Conservation (phyloP, 37 sponge, comb jelly and placozoan species). For the Lycopodina hypogea region DNA sequence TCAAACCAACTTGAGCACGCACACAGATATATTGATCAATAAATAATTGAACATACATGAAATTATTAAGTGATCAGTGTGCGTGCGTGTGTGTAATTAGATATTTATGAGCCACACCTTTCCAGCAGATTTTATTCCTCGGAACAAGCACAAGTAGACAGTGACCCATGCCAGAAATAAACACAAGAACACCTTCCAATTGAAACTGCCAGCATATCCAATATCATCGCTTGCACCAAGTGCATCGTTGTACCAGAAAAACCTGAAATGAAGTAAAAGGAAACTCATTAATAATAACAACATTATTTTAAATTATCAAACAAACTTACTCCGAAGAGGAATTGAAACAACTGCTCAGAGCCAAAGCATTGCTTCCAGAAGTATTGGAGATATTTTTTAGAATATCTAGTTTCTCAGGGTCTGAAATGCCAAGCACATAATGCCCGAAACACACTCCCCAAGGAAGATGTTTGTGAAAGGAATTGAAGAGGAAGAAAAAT, state of each 20-base stretch:
- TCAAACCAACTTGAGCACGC: too few species aligned
- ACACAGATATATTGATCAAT: too few species aligned
- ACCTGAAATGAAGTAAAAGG: slow-evolving; percentile 60
- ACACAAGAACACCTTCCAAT: slow-evolving; percentile 85
- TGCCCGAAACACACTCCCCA: slow-evolving; percentile 80
- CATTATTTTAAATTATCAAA: background rate
- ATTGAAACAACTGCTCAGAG: slow-evolving; percentile 28
- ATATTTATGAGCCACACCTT: slow-evolving; percentile 37
- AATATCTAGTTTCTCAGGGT: background rate
- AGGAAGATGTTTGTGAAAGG: slow-evolving; percentile 83
- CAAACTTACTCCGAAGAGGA: slow-evolving; percentile 44
- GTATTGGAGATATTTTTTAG: background rate
- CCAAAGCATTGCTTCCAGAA: background rate
- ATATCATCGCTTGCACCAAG: slow-evolving; percentile 59
- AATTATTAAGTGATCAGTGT: too few species aligned
- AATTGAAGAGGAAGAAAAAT: slow-evolving; percentile 84
- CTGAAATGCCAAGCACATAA: slow-evolving; percentile 6
- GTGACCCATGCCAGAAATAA: slow-evolving; percentile 80
- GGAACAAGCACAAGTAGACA: slow-evolving; percentile 85
- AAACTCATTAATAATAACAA: background rate
- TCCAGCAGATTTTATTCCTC: slow-evolving; percentile 80
- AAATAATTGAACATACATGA: too few species aligned
- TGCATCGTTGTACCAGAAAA: slow-evolving; percentile 85
- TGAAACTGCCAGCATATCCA: slow-evolving; percentile 61
- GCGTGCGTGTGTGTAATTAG: too few species aligned